These are phyloP conservation scores for Mycalesis mineus DNA, from an alignment of 2,888 invertebrate genomes.

Conservation along the genomic window DNA sequence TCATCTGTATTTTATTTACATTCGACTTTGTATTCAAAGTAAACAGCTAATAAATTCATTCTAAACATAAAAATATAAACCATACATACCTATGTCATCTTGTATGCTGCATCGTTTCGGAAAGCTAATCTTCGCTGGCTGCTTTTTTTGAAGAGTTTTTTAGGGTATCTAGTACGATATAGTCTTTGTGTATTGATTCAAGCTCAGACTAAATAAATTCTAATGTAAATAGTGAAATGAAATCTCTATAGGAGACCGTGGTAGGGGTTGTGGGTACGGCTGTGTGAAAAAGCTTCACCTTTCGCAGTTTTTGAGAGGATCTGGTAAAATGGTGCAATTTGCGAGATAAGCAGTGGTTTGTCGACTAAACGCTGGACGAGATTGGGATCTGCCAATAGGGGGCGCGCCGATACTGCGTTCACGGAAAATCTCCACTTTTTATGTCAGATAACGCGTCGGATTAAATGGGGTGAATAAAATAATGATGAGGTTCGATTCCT, in stretches of 20 bases:
- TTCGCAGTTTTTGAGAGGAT: constrained; percentile 57
- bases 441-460: constrained; percentile 32
- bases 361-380: constrained; percentile 44
- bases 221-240: too few species aligned
- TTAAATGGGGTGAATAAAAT: constrained; percentile 32
- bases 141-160: too few species aligned
- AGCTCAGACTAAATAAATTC: too few species aligned
- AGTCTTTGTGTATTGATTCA: too few species aligned
- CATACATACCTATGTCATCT: too few species aligned
- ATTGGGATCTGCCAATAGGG: constrained; percentile 56
- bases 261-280: constrained; percentile 12
- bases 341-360: constrained; percentile 62
- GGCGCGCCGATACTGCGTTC: constrained; percentile 35
- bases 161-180: too few species aligned
- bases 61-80: too few species aligned
- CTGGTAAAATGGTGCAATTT: constrained; percentile 68
- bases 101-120: too few species aligned
- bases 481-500: constrained; percentile 8
- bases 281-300: constrained; percentile 35
- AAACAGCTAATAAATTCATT: too few species aligned
- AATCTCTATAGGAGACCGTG: background rate
- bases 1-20: too few species aligned
- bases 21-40: too few species aligned
- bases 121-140: too few species aligned
- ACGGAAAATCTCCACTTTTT: constrained; percentile 34